Evolutionary conservation across 2,113 vertebrate species (phyloP).

Genomic region (Geococcyx californianus): DNA sequence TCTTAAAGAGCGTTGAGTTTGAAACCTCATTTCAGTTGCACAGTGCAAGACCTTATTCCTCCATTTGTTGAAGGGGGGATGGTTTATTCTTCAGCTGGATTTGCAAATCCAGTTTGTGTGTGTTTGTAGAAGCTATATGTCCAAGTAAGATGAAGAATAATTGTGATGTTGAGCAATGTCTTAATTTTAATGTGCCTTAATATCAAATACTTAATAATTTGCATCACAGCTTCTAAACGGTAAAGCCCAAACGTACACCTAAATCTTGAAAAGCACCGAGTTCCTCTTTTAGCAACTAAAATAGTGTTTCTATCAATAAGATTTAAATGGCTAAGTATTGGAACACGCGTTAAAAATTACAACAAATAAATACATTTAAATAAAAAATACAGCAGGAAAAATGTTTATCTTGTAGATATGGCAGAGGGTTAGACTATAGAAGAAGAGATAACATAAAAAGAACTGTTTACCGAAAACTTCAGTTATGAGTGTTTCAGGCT

Average conservation of each 20-base stretch:
- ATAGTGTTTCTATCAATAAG: neutral
- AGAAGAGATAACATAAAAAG: neutral
- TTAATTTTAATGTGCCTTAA: neutral
- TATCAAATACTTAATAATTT: neutral
- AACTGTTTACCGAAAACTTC: neutral
- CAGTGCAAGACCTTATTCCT: neutral
- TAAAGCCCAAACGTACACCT: neutral
- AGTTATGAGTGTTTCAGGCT: neutral
- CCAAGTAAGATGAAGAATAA: neutral
- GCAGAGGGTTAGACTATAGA: neutral
- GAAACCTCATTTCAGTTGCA: neutral
- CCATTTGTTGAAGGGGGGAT: neutral
- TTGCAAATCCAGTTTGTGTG: neutral
- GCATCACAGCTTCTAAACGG: neutral
- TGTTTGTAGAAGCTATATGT: neutral
- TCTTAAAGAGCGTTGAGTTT: neutral
- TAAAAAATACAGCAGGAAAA: neutral
- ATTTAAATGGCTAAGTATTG: neutral
- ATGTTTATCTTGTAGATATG: conserved; percentile 6
- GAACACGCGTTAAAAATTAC: neutral
- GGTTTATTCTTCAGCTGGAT: neutral
- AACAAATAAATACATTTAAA: neutral
- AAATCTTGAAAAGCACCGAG: neutral
- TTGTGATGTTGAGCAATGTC: neutral
- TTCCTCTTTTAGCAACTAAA: neutral